Conservation (phyloP, 2,797 vertebrate genomes). For the Merluccius polli region DNA sequence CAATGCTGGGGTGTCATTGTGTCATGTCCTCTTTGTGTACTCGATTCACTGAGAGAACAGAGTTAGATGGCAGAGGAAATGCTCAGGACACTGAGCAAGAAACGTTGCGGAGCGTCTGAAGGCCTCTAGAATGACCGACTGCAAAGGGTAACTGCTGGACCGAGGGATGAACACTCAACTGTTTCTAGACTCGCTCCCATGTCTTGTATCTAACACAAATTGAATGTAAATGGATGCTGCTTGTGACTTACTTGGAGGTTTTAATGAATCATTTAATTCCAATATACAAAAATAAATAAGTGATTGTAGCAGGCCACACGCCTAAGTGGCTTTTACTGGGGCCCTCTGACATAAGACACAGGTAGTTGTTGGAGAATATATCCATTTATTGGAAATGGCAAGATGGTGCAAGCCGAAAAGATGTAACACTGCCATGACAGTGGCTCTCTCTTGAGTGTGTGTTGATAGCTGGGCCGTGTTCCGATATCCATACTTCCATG, state of each 20-base stretch:
- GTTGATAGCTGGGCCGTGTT: no score
- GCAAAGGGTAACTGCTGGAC: neutral
- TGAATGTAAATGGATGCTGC: no score
- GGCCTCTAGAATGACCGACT: neutral
- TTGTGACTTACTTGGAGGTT: neutral
- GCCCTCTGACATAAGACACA: no score
- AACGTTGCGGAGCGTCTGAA: no score
- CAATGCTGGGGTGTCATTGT: conserved; percentile 21
- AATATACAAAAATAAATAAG: neutral
- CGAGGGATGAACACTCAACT: neutral
- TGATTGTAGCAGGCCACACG: no score
- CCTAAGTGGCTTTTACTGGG: no score
- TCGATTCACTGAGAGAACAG: neutral
- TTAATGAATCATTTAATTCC: neutral
- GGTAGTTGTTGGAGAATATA: no score
- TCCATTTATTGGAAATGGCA: no score
- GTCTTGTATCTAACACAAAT: neutral
- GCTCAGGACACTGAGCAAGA: neutral
- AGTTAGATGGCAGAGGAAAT: neutral
- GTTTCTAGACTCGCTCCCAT: neutral
- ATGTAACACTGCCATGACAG: no score
- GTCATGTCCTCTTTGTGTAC: neutral
- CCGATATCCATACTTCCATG: no score
- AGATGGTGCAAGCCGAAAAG: no score
- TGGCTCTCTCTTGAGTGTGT: no score